phyloP scores from a whole-genome alignment of 2,797 vertebrate species.

The Hippopotamyrus pictus region DNA sequence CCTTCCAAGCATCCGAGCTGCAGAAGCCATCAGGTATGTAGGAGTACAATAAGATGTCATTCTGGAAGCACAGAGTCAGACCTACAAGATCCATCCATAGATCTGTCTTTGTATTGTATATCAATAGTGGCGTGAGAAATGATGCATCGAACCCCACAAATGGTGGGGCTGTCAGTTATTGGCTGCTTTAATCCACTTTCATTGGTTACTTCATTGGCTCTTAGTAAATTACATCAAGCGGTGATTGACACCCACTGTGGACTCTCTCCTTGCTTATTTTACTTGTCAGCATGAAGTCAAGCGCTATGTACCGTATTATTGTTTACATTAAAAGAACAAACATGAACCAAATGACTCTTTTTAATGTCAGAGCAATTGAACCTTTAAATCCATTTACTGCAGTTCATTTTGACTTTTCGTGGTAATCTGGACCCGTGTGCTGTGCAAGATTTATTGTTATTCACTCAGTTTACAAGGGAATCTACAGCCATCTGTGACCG shows the following conservation, averaged over 20 bases:
- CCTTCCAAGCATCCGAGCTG: background rate
- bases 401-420: background rate
- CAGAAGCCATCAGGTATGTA: background rate
- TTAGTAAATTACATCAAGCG: background rate
- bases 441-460: background rate
- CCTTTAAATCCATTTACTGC: background rate
- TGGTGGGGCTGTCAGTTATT: background rate
- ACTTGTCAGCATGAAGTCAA: background rate
- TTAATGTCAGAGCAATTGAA: background rate
- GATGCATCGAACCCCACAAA: background rate
- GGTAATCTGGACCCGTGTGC: background rate
- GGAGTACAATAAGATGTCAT: background rate
- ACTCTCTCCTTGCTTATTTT: background rate
- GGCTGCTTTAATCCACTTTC: background rate
- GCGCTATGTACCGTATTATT: background rate
- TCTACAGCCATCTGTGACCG: background rate
- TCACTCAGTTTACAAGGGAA: background rate
- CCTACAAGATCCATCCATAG: background rate
- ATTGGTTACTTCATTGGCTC: background rate
- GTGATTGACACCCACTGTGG: background rate
- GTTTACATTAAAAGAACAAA: background rate
- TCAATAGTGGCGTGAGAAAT: background rate
- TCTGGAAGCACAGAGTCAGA: background rate
- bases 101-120: background rate
- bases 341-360: background rate